phyloP scores from a whole-genome alignment of 2,797 vertebrate genomes.

The Siniperca scherzeri region DNA sequence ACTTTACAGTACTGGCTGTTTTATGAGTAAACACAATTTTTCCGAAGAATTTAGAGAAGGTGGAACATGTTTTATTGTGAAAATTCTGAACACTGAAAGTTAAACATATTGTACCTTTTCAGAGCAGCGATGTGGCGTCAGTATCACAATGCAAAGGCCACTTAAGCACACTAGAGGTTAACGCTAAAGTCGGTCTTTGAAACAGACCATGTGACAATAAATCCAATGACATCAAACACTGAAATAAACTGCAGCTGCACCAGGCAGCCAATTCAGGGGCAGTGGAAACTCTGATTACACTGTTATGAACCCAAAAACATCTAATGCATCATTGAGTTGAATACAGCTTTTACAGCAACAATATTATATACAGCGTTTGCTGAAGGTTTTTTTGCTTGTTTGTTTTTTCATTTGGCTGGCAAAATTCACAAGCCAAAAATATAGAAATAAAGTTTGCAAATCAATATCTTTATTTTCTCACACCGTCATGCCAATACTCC shows the following conservation, averaged over 20 bases:
- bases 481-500: neutral
- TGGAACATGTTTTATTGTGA: neutral
- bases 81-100: neutral
- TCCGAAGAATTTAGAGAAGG: neutral
- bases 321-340: neutral
- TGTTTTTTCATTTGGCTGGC: neutral
- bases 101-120: neutral
- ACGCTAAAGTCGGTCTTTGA: conserved; percentile 1
- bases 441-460: conserved; percentile 1
- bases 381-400: neutral
- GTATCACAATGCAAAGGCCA: conserved; percentile 23
- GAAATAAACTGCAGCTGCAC: conserved; percentile 31
- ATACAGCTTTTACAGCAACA: neutral
- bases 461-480: neutral
- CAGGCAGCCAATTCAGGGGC: neutral
- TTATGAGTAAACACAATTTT: neutral
- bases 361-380: neutral
- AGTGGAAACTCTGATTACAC: conserved; percentile 1
- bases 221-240: conserved; percentile 17
- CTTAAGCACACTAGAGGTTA: conserved; percentile 19
- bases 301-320: neutral
- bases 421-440: conserved; percentile 9
- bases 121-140: neutral
- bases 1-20: neutral
- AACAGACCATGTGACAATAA: conserved; percentile 4